phyloP scores from a whole-genome alignment of 2,113 vertebrate species.

The Prionailurus bengalensis region DNA sequence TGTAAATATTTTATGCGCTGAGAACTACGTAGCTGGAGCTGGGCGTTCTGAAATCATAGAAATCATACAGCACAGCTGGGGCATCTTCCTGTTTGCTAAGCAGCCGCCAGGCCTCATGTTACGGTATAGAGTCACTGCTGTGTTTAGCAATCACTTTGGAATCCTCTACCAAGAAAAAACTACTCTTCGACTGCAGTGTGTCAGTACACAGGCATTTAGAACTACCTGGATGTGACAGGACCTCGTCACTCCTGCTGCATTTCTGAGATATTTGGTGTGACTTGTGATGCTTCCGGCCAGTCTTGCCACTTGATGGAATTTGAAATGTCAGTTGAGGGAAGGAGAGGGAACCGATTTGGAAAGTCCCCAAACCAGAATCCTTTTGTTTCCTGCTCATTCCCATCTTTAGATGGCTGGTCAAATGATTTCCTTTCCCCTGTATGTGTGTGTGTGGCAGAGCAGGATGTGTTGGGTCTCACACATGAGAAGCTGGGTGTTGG shows the following conservation, averaged over 20 bases:
- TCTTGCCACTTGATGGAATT: not conserved
- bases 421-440: not conserved
- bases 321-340: not conserved
- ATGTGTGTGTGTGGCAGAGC: not conserved
- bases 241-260: no score
- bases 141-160: not conserved
- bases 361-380: not conserved
- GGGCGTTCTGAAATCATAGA: not conserved
- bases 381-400: not conserved
- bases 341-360: not conserved
- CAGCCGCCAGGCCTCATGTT: not conserved
- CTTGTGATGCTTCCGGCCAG: no score
- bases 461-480: not conserved
- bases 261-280: not conserved
- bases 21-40: not conserved
- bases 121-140: not conserved
- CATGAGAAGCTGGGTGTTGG: not conserved
- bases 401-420: not conserved
- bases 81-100: not conserved
- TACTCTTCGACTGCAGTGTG: no score
- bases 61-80: fast-evolving
- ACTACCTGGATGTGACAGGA: fast-evolving
- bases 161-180: not conserved
- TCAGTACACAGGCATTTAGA: not conserved
- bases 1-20: not conserved